A percentile compares a stretch with the other conserved stretches of the same genome.
Conservation (phyloP, 2,888 invertebrate genomes). For the Synanthedon formicaeformis region DNA sequence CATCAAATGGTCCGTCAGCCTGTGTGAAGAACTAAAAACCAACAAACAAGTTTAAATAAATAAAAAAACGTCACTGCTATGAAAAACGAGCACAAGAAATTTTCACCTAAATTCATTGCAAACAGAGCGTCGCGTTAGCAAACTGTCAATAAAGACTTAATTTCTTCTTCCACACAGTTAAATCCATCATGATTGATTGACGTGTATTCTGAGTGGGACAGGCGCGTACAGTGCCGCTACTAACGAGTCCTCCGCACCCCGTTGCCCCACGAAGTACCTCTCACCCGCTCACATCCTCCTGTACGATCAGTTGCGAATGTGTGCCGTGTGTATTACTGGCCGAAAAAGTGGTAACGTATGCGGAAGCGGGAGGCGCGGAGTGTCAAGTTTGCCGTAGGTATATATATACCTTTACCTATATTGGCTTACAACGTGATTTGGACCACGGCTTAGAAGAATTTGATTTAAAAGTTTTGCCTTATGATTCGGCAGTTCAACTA, state of each 20-base stretch:
- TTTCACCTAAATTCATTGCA: background rate
- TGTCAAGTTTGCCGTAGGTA: too few relatives aligned
- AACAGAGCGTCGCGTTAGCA: conserved; percentile 5
- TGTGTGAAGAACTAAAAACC: too few relatives aligned
- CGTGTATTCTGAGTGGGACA: conserved; percentile 15
- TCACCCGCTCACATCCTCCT: too few relatives aligned
- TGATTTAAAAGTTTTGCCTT: conserved; percentile 11
- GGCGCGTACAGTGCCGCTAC: background rate
- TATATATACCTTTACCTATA: background rate
- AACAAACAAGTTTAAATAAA: too few relatives aligned
- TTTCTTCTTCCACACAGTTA: conserved; percentile 32
- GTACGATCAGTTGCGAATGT: too few relatives aligned
- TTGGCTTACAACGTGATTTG: conserved; percentile 3
- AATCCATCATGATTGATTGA: conserved; percentile 54
- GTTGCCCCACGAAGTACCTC: too few relatives aligned
- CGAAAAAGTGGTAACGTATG: too few relatives aligned
- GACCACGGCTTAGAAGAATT: conserved; percentile 31
- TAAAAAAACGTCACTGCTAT: too few relatives aligned
- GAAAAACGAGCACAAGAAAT: background rate
- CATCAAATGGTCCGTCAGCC: too few relatives aligned
- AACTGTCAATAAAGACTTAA: conserved; percentile 36
- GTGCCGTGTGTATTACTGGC: too few relatives aligned
- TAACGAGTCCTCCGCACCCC: background rate
- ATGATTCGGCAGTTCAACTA: background rate
- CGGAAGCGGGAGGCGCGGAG: too few relatives aligned